These are phyloP conservation scores for Excalfactoria chinensis DNA, from an alignment of 2,113 vertebrate genomes.

Conservation along the genomic window DNA sequence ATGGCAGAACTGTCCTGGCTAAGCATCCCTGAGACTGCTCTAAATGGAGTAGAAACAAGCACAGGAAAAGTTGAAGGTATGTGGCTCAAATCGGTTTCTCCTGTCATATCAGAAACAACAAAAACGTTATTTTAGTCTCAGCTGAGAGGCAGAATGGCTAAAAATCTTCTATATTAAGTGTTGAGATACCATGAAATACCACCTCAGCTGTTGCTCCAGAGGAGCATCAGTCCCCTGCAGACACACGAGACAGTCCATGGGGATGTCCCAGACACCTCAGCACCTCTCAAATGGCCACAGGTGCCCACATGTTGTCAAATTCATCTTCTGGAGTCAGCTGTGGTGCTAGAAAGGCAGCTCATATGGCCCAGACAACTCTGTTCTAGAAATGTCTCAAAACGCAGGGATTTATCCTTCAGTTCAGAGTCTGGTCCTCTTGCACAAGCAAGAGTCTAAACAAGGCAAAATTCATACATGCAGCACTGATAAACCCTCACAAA, in stretches of 20 bases:
- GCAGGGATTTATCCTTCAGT: not conserved
- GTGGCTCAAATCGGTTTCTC: not conserved
- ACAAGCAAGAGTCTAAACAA: not conserved
- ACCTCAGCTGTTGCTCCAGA: not conserved
- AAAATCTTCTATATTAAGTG: not conserved
- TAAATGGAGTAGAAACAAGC: not conserved
- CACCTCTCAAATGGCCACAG: not conserved
- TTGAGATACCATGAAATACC: not conserved
- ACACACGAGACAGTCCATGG: not conserved
- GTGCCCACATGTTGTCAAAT: not conserved
- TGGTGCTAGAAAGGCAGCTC: not conserved
- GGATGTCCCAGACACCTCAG: not conserved
- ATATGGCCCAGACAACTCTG: not conserved
- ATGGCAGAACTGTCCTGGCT: not conserved
- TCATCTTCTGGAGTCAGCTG: rapidly evolving
- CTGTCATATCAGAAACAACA: not conserved
- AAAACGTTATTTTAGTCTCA: not conserved
- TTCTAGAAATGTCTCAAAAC: rapidly evolving
- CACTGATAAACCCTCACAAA: not conserved
- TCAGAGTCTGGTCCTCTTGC: not conserved
- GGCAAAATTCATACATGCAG: not conserved
- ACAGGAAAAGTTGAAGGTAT: rapidly evolving
- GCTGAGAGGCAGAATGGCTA: not conserved
- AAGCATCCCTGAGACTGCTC: not conserved
- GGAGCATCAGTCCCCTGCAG: not conserved